Evolutionary conservation across 2,888 invertebrate species (phyloP).

Genomic region (Dryomyza anilis): DNA sequence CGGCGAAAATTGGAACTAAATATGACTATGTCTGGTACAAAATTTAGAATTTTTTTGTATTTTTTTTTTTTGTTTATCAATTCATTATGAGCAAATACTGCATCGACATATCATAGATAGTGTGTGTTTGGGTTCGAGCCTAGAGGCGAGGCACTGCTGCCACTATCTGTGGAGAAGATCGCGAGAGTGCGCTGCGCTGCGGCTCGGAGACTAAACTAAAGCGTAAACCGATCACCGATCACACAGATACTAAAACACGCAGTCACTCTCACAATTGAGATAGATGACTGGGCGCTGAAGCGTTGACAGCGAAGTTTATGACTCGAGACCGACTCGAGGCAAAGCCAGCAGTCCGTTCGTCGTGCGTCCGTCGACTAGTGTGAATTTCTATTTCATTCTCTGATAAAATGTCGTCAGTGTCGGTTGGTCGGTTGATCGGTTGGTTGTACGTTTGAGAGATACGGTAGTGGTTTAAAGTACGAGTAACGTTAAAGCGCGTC

Average conservation of each 20-base stretch:
- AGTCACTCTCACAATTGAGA: too few species aligned
- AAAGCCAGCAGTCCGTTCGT: background rate
- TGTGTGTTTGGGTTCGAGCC: background rate
- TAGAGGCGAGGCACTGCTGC: background rate
- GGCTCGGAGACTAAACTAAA: too few species aligned
- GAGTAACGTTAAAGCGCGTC: background rate
- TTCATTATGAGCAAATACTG: background rate
- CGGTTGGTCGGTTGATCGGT: conserved; percentile 7
- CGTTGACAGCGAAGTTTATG: background rate
- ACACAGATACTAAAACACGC: too few species aligned
- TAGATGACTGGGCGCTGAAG: background rate
- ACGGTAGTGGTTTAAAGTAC: background rate
- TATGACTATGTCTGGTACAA: too few species aligned
- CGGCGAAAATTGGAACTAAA: too few species aligned
- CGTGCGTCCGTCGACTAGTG: background rate
- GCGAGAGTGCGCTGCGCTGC: background rate
- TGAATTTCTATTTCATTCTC: conserved; percentile 14
- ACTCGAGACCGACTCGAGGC: background rate
- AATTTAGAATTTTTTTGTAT: too few species aligned
- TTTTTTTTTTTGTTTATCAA: too few species aligned
- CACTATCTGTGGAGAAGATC: background rate
- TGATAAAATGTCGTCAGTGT: conserved; percentile 24
- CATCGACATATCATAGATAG: background rate
- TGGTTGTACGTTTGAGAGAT: background rate
- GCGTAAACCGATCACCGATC: too few species aligned